A percentile compares a stretch with the other conserved stretches of the same genome.
Conservation (phyloP, 1,140 invertebrate genomes). For the Venturia canescens region DNA sequence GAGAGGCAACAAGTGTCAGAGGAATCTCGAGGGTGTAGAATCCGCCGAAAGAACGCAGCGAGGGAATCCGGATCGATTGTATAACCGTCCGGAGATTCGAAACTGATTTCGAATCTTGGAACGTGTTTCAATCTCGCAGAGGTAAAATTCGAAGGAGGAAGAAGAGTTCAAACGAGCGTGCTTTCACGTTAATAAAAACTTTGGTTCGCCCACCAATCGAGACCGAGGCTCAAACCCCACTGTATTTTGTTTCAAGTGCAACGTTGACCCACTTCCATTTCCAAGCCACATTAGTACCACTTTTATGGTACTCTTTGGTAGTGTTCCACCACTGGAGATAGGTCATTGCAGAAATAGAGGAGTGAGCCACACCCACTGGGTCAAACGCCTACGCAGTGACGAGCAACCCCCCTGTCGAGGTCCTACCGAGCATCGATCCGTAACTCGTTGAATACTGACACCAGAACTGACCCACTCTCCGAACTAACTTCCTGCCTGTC, state of each 20-base stretch:
- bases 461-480: slow-evolving; percentile 25
- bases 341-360: slow-evolving; percentile 5
- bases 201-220: background rate
- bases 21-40: no score
- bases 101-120: no score
- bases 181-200: no score
- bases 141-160: no score
- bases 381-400: slow-evolving; percentile 11
- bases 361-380: slow-evolving; percentile 37
- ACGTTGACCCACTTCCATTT: background rate
- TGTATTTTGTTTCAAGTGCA: background rate
- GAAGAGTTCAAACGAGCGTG: no score
- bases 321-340: background rate
- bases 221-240: background rate
- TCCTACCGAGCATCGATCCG: slow-evolving; percentile 39
- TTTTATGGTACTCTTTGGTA: background rate
- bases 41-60: no score
- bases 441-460: slow-evolving; percentile 13
- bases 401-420: background rate
- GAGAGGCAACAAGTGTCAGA: no score
- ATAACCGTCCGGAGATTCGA: no score
- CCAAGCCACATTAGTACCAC: background rate
- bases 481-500: background rate
- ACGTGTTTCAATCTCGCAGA: no score
- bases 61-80: no score